These are phyloP conservation scores for Xanthostigma xanthostigma DNA, from an alignment of 2,888 invertebrate genomes.

Conservation along the genomic window DNA sequence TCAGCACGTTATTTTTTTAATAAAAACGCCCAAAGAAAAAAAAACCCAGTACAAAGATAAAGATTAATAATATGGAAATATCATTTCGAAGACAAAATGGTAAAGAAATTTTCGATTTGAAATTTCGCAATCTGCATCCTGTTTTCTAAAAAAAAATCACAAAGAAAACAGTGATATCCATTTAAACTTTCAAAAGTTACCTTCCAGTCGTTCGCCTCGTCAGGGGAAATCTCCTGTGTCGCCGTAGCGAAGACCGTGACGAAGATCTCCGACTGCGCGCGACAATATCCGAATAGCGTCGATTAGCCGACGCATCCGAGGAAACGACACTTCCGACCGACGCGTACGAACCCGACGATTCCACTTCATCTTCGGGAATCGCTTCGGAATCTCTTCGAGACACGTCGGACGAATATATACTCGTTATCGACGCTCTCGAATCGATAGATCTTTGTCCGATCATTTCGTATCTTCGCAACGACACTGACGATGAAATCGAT, in stretches of 20 bases:
- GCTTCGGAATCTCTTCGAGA: conserved; percentile 27
- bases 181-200: conserved; percentile 21
- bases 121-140: no score
- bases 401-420: conserved; percentile 28
- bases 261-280: conserved; percentile 23
- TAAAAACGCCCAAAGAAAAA: no score
- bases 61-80: no score
- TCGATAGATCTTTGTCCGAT: conserved; percentile 29
- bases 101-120: no score
- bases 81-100: no score
- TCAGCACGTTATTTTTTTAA: no score
- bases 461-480: conserved; percentile 24
- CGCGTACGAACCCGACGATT: conserved; percentile 24
- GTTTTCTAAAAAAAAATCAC: neutral
- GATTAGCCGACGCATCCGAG: conserved; percentile 19
- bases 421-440: conserved; percentile 28
- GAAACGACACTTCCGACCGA: conserved; percentile 21
- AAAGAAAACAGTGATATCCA: neutral
- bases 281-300: conserved; percentile 23
- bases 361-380: conserved; percentile 28
- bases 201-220: conserved; percentile 48
- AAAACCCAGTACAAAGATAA: no score
- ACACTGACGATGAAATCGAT: conserved; percentile 28
- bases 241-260: conserved; percentile 26
- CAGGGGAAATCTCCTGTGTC: conserved; percentile 37